Conservation (phyloP, 2,888 invertebrate genomes). For the Scaptodrosophila latifasciaeformis region DNA sequence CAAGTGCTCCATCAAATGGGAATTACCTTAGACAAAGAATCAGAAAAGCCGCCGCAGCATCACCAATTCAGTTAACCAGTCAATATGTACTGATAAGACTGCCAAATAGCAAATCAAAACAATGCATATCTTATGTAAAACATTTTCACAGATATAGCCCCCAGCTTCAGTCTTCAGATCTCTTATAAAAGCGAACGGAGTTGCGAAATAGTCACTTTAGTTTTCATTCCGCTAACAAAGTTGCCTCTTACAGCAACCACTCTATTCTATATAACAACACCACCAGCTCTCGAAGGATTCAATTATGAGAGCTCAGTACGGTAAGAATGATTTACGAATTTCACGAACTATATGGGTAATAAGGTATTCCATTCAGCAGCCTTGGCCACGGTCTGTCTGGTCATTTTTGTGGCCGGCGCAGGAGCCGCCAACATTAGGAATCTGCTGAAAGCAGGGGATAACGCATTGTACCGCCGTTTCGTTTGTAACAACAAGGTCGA, state of each 20-base stretch:
- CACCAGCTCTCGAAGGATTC: not conserved
- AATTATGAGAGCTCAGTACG: constrained; percentile 43
- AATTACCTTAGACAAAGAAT: too few relatives aligned
- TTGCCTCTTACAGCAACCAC: constrained; percentile 32
- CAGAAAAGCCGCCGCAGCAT: too few relatives aligned
- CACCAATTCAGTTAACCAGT: too few relatives aligned
- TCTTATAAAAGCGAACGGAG: constrained; percentile 41
- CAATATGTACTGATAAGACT: constrained; percentile 45
- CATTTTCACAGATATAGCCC: not conserved
- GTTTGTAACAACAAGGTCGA: constrained; percentile 59
- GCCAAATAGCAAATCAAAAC: constrained; percentile 4
- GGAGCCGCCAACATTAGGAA: constrained; percentile 47
- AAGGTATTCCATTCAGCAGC: constrained; percentile 24
- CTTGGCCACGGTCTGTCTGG: constrained; percentile 29
- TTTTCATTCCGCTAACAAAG: constrained; percentile 20
- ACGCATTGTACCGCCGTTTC: constrained; percentile 54
- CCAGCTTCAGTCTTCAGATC: not conserved
- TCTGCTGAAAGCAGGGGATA: constrained; percentile 41
- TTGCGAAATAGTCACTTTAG: constrained; percentile 40
- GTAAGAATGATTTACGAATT: constrained; percentile 21
- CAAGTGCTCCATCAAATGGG: too few relatives aligned
- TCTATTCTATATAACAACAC: constrained; percentile 6
- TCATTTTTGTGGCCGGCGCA: constrained; percentile 29
- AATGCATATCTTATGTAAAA: constrained; percentile 1
- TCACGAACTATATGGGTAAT: not conserved